phyloP scores from a whole-genome alignment of 2,797 vertebrate species.

The Aselliscus stoliczkanus region DNA sequence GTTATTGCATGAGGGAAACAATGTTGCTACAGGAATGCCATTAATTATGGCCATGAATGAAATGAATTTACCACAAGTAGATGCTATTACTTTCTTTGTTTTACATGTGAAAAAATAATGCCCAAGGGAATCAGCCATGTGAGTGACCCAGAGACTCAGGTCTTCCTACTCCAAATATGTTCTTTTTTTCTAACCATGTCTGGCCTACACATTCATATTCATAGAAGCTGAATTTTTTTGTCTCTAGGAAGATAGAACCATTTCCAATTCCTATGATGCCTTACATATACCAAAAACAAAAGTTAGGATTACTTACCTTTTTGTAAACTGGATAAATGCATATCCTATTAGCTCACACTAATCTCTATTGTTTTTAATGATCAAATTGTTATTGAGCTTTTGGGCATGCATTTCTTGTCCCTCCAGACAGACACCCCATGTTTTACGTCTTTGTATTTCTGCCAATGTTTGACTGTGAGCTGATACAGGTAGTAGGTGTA shows the following conservation, averaged over 20 bases:
- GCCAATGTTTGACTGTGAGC: neutral
- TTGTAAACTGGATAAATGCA: neutral
- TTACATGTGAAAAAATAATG: neutral
- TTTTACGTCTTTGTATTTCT: neutral
- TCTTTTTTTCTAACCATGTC: neutral
- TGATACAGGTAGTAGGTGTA: neutral
- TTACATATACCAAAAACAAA: neutral
- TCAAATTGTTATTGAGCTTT: neutral
- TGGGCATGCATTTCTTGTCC: neutral
- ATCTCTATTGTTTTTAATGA: neutral
- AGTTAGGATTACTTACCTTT: neutral
- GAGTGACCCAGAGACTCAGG: neutral
- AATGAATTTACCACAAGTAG: neutral
- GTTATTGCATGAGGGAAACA: neutral
- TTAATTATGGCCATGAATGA: neutral
- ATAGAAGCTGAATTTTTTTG: neutral
- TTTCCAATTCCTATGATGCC: neutral
- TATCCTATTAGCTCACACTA: neutral
- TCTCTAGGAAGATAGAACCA: neutral
- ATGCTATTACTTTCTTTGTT: conserved; percentile 4
- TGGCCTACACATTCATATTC: neutral
- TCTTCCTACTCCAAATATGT: neutral
- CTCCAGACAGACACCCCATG: neutral
- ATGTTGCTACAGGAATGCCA: neutral
- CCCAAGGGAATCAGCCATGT: neutral